Evolutionary conservation across 2,797 vertebrate genomes (phyloP).

Genomic region (Psittacula derbiana): DNA sequence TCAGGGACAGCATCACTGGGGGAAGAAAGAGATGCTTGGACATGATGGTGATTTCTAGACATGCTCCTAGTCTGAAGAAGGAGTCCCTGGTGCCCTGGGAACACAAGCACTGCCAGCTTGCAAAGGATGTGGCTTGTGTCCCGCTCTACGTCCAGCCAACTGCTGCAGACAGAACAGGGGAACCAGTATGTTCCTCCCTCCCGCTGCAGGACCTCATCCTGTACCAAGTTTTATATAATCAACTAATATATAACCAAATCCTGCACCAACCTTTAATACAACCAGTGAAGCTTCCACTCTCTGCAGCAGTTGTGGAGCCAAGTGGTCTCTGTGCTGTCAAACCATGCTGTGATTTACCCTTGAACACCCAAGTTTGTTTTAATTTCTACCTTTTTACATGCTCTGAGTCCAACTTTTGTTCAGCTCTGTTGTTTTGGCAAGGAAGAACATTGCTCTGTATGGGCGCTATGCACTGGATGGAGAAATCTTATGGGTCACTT

Average conservation of each 20-base stretch:
- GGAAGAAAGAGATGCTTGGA: neutral
- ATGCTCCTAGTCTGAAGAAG: fast-evolving
- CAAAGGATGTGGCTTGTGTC: neutral
- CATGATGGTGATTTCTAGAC: neutral
- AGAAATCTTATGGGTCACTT: neutral
- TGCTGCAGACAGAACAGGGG: neutral
- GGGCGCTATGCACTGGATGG: neutral
- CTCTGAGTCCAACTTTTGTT: neutral
- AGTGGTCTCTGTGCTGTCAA: neutral
- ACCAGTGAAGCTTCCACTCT: fast-evolving
- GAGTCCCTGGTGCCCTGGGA: neutral
- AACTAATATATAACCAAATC: neutral
- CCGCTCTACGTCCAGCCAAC: neutral
- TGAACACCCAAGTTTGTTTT: neutral
- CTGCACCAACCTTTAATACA: neutral
- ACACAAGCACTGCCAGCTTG: neutral
- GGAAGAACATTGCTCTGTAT: neutral
- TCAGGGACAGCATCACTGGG: neutral
- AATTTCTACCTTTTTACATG: neutral
- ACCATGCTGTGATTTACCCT: neutral
- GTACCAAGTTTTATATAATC: neutral
- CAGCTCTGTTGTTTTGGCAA: neutral
- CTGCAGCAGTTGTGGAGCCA: neutral
- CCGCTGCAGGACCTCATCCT: neutral
- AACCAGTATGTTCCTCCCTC: neutral